Conservation (phyloP, 2,888 invertebrate genomes). For the Drosophila picticornis region DNA sequence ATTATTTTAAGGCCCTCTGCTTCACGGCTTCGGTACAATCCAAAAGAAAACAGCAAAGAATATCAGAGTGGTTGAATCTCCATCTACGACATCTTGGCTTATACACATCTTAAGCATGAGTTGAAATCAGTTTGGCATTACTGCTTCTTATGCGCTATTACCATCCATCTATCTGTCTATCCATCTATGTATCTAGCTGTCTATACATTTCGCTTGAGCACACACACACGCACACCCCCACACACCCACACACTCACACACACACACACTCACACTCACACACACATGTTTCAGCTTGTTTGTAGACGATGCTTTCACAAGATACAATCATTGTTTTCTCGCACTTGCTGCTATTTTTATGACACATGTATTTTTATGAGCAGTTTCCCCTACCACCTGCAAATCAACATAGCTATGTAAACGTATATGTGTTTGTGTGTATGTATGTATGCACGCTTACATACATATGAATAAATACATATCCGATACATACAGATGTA, state of each 20-base stretch:
- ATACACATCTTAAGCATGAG: neutral
- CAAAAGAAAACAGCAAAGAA: neutral
- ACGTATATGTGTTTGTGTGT: neutral
- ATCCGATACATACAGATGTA: slow-evolving; percentile 15
- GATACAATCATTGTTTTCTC: slow-evolving; percentile 52
- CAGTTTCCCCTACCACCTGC: neutral
- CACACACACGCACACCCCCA: neutral
- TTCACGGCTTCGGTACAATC: neutral
- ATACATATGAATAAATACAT: slow-evolving; percentile 18
- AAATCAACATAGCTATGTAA: neutral
- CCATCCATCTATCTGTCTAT: slow-evolving; percentile 2
- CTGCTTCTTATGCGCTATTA: neutral
- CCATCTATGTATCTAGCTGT: neutral
- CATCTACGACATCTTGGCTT: neutral
- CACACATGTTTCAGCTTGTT: slow-evolving; percentile 2
- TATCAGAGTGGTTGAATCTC: neutral
- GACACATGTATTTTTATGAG: slow-evolving; percentile 40
- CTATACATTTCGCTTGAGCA: neutral
- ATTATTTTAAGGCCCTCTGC: neutral
- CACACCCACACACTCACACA: neutral
- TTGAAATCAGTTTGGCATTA: slow-evolving; percentile 14
- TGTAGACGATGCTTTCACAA: slow-evolving; percentile 7
- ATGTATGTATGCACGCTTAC: neutral
- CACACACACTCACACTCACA: neutral
- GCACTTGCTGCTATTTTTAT: slow-evolving; percentile 43